These are phyloP conservation scores for Galaxias olidus DNA, from an alignment of 2,797 vertebrate species.

Conservation along the genomic window DNA sequence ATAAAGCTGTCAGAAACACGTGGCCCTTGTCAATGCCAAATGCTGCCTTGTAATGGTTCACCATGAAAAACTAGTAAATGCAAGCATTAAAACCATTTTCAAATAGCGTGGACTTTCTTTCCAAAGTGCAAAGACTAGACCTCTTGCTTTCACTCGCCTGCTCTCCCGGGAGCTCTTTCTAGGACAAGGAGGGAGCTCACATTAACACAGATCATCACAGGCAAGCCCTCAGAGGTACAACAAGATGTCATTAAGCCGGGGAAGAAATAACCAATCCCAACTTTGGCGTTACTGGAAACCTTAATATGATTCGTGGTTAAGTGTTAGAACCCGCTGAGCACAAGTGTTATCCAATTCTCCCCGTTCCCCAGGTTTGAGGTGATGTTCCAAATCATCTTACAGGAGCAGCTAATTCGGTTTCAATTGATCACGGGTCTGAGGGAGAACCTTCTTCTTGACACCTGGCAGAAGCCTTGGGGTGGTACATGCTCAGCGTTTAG, in stretches of 20 bases:
- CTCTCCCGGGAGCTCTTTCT: conserved; percentile 62
- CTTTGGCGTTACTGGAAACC: conserved; percentile 78
- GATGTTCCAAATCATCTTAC: conserved; percentile 93
- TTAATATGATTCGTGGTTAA: conserved; percentile 86
- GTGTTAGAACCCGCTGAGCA: conserved; percentile 77
- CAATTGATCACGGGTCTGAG: conserved; percentile 88
- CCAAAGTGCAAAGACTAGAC: no score
- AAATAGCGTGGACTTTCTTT: no score
- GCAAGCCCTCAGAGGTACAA: conserved; percentile 72
- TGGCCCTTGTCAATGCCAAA: no score
- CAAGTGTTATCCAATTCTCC: conserved; percentile 90
- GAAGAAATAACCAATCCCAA: conserved; percentile 80
- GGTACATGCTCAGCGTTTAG: conserved; percentile 61
- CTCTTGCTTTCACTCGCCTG: no score
- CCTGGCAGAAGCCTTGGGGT: conserved; percentile 86
- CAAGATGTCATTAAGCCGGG: conserved; percentile 76
- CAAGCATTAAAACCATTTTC: no score
- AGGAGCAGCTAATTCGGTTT: conserved; percentile 89
- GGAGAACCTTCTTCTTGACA: conserved; percentile 77
- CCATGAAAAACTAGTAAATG: no score
- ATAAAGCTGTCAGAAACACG: no score
- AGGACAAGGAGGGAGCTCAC: conserved; percentile 65
- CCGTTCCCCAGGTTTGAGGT: conserved; percentile 84
- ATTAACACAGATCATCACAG: conserved; percentile 75
- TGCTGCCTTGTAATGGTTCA: no score